phyloP scores from a whole-genome alignment of 2,113 vertebrate species.

The Tragelaphus buxtoni region DNA sequence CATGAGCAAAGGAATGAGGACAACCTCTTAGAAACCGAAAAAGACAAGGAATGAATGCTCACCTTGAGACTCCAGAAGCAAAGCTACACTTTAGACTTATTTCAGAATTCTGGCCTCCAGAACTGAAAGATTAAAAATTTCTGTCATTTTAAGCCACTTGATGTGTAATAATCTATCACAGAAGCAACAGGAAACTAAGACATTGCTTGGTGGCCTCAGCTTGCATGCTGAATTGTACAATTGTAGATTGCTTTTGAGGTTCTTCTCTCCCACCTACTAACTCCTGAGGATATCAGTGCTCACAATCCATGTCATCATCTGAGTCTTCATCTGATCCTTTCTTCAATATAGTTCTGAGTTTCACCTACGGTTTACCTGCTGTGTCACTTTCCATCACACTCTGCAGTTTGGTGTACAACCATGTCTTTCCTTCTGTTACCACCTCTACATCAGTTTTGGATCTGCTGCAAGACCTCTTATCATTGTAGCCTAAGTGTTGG shows the following conservation, averaged over 20 bases:
- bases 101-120: neutral
- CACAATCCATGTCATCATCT: neutral
- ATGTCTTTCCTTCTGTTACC: neutral
- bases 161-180: neutral
- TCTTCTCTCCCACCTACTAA: neutral
- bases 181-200: neutral
- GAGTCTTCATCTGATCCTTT: neutral
- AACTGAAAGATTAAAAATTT: neutral
- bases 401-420: neutral
- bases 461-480: neutral
- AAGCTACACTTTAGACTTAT: fast-evolving
- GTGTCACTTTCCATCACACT: neutral
- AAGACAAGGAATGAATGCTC: neutral
- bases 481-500: neutral
- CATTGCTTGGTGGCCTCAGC: neutral
- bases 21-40: neutral
- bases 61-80: neutral
- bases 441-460: neutral
- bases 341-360: neutral
- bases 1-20: neutral
- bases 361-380: neutral
- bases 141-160: neutral
- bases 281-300: neutral
- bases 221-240: neutral
- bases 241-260: neutral